Evolutionary conservation across 30 jellyfish, hydroid and myxozoan species (phyloP).

Genomic region (Aurelia sp.): DNA sequence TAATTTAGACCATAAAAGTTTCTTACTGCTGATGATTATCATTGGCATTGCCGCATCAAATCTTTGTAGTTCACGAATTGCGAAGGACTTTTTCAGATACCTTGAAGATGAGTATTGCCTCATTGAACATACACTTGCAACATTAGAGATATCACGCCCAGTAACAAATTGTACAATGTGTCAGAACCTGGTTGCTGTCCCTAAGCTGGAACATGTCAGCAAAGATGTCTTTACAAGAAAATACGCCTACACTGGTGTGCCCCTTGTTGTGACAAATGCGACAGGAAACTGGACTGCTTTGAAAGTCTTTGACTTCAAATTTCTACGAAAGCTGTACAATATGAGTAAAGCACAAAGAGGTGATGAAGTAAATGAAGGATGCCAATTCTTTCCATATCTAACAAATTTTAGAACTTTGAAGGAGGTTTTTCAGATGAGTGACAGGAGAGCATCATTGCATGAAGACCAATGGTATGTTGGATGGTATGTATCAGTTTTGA

Average conservation of each 20-base stretch:
- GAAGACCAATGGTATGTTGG: slow-evolving; percentile 99
- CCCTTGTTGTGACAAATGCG: slow-evolving; percentile 88
- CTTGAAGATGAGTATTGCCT: slow-evolving; percentile 61
- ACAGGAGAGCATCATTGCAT: slow-evolving; percentile 69
- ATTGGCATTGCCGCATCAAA: slow-evolving; percentile 18
- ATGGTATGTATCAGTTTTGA: slow-evolving; percentile 78
- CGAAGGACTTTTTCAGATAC: slow-evolving; percentile 9
- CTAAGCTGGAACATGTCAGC: slow-evolving; percentile 65
- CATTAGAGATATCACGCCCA: slow-evolving; percentile 81
- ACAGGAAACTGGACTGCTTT: slow-evolving; percentile 94
- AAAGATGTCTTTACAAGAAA: slow-evolving; percentile 62
- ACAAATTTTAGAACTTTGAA: slow-evolving; percentile 79
- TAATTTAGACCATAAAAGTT: not conserved
- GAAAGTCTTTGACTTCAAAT: slow-evolving; percentile 70
- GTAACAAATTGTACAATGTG: slow-evolving; percentile 86
- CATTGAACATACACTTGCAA: slow-evolving; percentile 64
- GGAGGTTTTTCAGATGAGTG: slow-evolving; percentile 89
- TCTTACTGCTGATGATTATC: not conserved
- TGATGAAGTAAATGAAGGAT: slow-evolving; percentile 70
- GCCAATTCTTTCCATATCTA: slow-evolving; percentile 94
- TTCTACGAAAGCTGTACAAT: slow-evolving; percentile 73
- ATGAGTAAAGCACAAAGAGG: slow-evolving; percentile 21
- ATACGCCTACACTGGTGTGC: slow-evolving; percentile 94
- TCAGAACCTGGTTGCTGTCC: slow-evolving; percentile 64
- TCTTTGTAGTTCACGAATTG: not conserved